A percentile compares a stretch with the other conserved stretches of the same genome.
These are phyloP conservation scores for Reticulitermes lucifugus DNA, from an alignment of 2,888 invertebrate genomes.

Conservation along the genomic window DNA sequence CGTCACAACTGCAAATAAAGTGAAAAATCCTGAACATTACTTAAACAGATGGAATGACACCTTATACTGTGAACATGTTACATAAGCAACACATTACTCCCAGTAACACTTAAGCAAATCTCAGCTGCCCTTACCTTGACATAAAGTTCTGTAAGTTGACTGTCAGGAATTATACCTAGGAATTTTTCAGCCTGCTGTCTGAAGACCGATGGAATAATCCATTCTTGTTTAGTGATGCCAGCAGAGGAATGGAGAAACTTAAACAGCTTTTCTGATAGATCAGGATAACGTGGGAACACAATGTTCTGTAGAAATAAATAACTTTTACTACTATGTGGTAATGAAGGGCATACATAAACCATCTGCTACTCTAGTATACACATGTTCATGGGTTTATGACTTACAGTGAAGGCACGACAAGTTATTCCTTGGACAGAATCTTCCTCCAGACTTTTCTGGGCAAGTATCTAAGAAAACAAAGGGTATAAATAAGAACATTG, in stretches of 20 bases:
- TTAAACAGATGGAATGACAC: too few relatives aligned
- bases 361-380: conserved; percentile 46
- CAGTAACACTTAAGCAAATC: too few relatives aligned
- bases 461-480: conserved; percentile 71
- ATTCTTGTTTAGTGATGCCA: conserved; percentile 72
- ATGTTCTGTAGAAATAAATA: conserved; percentile 69
- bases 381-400: conserved; percentile 53
- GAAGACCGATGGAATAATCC: conserved; percentile 70
- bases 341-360: neutral
- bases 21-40: too few relatives aligned
- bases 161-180: conserved; percentile 63
- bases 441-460: conserved; percentile 76
- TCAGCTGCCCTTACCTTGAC: conserved; percentile 58
- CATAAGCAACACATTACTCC: too few relatives aligned
- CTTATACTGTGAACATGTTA: too few relatives aligned
- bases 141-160: conserved; percentile 60
- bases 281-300: conserved; percentile 82
- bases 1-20: too few relatives aligned
- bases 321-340: conserved; percentile 45
- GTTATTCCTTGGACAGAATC: conserved; percentile 80
- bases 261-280: conserved; percentile 77
- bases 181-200: conserved; percentile 79
- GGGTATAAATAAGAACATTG: neutral
- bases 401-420: conserved; percentile 36
- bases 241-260: conserved; percentile 72